phyloP scores from a whole-genome alignment of 2,797 vertebrate genomes.

The Chaenodraco wilsoni region DNA sequence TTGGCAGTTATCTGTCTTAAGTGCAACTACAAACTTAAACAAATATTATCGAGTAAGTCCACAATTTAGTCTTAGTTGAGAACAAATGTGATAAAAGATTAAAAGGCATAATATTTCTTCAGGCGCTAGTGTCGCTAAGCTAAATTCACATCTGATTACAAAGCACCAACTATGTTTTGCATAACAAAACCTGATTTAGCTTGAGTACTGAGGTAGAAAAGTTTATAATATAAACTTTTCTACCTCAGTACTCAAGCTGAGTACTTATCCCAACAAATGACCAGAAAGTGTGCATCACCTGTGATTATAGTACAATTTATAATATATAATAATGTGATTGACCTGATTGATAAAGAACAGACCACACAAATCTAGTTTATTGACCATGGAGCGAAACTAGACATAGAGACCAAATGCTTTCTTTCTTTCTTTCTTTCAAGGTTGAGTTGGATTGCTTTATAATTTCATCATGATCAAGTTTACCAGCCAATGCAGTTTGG shows the following conservation, averaged over 20 bases:
- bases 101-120: not conserved
- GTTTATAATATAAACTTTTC: not conserved
- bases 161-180: not conserved
- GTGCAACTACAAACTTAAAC: too few species aligned
- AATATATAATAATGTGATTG: not conserved
- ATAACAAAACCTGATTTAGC: not conserved
- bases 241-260: too few species aligned
- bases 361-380: not conserved
- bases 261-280: not conserved
- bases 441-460: slow-evolving; percentile 22
- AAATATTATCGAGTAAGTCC: too few species aligned
- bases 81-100: not conserved
- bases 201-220: too few species aligned
- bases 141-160: not conserved
- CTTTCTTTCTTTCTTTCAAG: not conserved
- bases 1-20: too few species aligned
- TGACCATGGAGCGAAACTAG: not conserved
- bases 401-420: not conserved
- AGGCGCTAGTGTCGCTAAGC: not conserved
- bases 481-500: not conserved
- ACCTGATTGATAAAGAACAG: not conserved
- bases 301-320: not conserved
- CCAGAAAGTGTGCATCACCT: too few species aligned
- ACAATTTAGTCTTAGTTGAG: too few species aligned
- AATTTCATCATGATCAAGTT: slow-evolving; percentile 51